Evolutionary conservation across 2,113 vertebrate genomes (phyloP).

Genomic region (Paramormyrops kingsleyae): DNA sequence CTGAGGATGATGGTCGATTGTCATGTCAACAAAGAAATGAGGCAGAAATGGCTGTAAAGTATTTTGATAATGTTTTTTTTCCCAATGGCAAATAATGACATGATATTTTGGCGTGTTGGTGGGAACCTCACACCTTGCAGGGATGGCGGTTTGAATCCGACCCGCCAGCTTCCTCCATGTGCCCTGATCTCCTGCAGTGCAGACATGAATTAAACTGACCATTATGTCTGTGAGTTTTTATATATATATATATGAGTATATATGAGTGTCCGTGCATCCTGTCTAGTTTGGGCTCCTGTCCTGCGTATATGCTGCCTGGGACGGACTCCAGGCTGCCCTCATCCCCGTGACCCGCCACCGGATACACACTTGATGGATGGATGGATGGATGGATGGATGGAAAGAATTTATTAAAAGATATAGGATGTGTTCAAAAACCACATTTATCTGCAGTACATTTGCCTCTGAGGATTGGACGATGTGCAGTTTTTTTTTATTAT

Average conservation of each 20-base stretch:
- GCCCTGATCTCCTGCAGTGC: neutral
- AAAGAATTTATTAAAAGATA: neutral
- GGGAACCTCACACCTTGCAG: too few relatives aligned
- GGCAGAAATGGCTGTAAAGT: neutral
- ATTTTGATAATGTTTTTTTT: too few relatives aligned
- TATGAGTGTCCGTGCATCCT: neutral
- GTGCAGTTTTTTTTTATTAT: neutral
- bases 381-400: neutral
- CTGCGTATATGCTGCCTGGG: neutral
- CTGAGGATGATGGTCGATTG: neutral
- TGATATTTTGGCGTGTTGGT: too few relatives aligned
- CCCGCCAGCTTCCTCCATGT: neutral
- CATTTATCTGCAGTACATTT: neutral
- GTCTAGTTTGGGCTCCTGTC: neutral
- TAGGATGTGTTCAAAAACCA: neutral
- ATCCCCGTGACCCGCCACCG: neutral
- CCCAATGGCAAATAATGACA: too few relatives aligned
- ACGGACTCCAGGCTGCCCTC: neutral
- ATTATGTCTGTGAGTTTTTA: neutral
- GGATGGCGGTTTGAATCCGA: neutral
- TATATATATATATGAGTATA: neutral
- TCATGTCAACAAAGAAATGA: neutral
- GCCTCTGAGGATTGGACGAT: neutral
- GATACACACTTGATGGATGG: neutral
- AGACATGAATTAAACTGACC: neutral